Base-by-base conservation (phyloP, 2,113 vertebrate genomes). In the Eurystomus gularis region DNA sequence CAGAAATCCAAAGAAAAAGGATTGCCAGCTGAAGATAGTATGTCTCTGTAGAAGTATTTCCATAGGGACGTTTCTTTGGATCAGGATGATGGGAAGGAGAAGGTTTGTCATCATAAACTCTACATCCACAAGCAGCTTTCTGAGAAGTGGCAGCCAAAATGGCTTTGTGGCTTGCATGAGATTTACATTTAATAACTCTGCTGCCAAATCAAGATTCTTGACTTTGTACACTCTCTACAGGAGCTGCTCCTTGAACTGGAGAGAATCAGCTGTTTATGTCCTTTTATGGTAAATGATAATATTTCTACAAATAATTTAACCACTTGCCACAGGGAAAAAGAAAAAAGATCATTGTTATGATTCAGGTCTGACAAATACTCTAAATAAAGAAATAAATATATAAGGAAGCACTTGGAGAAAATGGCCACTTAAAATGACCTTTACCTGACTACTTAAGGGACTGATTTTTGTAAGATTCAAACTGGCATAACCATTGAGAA, bases 191-290 rank as follows among this genome's bases (percentile, higher is more conserved):
- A 92, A 68, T 58, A 81, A 52, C 15, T 57, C 31, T 68, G 51
- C 42, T 86, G 62, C 64, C 88, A 92, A 86, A 88, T 92, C 71
- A 79, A 90, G 51, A 88, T 86, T 94, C 58, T 91, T 91, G 58
- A 85, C 40, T 83, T 82, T 25, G 40, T 42, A 73, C 26, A 60
- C 25, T 44, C 46, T 77, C 66, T 76, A 42, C 24, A 68, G 39
- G 48, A 26, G 17, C 61, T 91, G 26, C 39, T 71, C 80, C 82
- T 81, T 86, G 33, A 93, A 86, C 19, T 44, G 20, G 10, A 57
- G 14, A 17, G 37, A 91, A 76, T 37, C 16, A 73, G 48, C 77
- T 70, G 28, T 57, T 93, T 81, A 46, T 52, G 73, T 42, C 35
- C 17, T 60, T 77, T 82, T 88, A 58, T 33, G 15, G 46, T 19